These are phyloP conservation scores for Cantharis nigra DNA, from an alignment of 2,888 invertebrate genomes.

Conservation along the genomic window DNA sequence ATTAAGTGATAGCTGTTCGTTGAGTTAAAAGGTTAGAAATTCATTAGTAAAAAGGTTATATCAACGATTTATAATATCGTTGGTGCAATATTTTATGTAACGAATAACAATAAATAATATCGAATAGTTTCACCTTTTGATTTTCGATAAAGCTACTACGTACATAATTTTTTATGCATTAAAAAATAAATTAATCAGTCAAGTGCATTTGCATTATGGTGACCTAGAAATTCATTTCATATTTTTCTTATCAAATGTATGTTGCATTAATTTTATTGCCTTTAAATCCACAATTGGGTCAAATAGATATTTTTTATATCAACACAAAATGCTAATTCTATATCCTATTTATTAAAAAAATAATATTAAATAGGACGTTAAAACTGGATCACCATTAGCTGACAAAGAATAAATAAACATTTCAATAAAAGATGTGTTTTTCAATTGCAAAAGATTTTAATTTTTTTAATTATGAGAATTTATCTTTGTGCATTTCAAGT, in stretches of 20 bases:
- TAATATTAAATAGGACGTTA: background rate
- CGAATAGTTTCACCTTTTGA: background rate
- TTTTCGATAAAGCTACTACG: background rate
- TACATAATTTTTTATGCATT: background rate
- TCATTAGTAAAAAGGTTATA: background rate
- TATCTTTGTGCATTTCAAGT: background rate
- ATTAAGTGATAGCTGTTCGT: background rate
- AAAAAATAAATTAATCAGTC: background rate
- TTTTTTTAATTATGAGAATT: background rate
- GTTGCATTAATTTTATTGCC: background rate
- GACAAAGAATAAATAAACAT: background rate
- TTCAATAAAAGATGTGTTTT: background rate
- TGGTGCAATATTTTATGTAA: background rate
- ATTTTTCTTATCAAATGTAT: background rate
- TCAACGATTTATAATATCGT: background rate
- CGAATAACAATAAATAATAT: background rate
- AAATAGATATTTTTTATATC: background rate
- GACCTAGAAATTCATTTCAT: background rate
- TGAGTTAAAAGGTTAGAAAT: background rate
- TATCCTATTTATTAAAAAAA: background rate
- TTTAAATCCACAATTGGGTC: background rate
- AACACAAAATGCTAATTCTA: background rate
- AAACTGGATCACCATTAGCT: background rate
- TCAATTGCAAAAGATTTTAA: background rate
- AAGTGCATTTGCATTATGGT: background rate